phyloP scores from a whole-genome alignment of 2,797 vertebrate genomes.

The Anas acuta region DNA sequence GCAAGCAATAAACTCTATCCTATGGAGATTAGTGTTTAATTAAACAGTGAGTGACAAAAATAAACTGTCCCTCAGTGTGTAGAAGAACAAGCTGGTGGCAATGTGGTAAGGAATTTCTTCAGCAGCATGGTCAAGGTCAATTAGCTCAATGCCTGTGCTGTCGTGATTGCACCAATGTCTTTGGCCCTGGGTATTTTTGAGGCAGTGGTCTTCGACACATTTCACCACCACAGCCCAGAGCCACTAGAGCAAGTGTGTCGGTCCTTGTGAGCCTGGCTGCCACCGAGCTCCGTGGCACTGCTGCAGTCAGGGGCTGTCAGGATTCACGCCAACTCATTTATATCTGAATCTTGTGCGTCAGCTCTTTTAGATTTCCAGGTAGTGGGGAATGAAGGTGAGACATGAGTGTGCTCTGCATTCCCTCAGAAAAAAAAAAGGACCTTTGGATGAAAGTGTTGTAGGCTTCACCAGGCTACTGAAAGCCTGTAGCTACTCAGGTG shows the following conservation, averaged over 20 bases:
- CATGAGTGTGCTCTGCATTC: rapidly evolving
- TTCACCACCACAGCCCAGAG: neutral
- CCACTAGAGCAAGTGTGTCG: rapidly evolving
- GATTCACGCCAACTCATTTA: neutral
- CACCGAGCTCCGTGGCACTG: neutral
- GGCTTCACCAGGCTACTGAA: neutral
- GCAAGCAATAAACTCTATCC: neutral
- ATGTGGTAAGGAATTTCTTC: neutral
- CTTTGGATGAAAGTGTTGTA: neutral
- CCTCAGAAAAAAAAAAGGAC: neutral
- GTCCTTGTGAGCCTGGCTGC: neutral
- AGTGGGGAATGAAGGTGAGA: neutral
- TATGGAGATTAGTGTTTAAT: constrained; percentile 23
- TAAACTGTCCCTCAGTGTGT: neutral
- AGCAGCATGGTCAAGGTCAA: neutral
- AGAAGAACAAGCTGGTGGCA: neutral
- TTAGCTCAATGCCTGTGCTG: rapidly evolving
- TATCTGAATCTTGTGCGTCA: neutral
- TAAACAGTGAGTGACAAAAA: constrained; percentile 17
- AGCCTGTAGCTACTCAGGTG: neutral
- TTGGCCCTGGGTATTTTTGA: neutral
- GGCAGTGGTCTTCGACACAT: neutral
- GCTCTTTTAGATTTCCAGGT: neutral
- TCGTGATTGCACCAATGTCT: neutral
- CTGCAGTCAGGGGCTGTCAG: neutral